Conservation (phyloP, 1,140 invertebrate species). For the Paraescarpia echinospica region DNA sequence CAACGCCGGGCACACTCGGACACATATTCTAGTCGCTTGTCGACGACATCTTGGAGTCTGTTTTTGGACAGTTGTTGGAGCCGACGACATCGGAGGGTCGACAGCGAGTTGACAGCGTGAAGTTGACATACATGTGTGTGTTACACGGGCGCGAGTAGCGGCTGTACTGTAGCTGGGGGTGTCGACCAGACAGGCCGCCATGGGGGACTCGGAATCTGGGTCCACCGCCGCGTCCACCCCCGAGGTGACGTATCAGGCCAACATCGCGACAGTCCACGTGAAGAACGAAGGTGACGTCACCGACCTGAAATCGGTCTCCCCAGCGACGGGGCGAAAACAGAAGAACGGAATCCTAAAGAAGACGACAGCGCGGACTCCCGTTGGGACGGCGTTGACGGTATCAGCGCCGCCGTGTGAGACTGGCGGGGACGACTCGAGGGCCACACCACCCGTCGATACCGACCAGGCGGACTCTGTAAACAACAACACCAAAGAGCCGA, state of each 20-base stretch:
- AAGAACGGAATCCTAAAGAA: neutral
- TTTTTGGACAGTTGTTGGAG: neutral
- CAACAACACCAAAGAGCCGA: neutral
- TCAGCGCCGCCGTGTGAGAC: neutral
- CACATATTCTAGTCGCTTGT: neutral
- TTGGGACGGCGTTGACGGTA: neutral
- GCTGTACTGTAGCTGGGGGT: neutral
- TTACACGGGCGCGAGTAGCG: neutral
- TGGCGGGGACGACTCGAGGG: neutral
- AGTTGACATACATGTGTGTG: neutral
- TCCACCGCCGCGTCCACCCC: too few relatives aligned
- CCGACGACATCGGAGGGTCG: neutral
- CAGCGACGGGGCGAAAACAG: neutral
- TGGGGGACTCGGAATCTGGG: neutral
- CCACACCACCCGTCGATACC: neutral
- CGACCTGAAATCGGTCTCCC: neutral
- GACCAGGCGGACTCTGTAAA: neutral
- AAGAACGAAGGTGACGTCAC: neutral
- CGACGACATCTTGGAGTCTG: neutral
- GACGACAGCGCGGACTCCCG: neutral
- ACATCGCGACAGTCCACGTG: neutral
- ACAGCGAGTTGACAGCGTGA: neutral
- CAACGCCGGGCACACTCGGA: neutral
- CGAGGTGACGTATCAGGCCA: neutral
- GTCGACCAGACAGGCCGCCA: neutral